Conservation (phyloP, 1,140 invertebrate species). For the Arion vulgaris region DNA sequence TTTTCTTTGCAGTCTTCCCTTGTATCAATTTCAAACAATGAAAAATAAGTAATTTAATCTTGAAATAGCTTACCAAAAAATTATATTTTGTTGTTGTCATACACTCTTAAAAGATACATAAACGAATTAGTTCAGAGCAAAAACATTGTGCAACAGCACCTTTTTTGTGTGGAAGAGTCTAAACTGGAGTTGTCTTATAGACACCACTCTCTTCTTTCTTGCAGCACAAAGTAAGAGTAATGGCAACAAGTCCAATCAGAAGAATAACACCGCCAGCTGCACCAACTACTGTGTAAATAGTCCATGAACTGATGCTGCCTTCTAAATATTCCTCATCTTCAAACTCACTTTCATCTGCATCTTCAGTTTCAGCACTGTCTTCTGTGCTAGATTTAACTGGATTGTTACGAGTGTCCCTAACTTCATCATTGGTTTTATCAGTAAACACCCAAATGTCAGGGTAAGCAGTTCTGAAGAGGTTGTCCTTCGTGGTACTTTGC, state of each 20-base stretch:
- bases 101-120: too few relatives aligned
- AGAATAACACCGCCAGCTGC: slow-evolving; percentile 60
- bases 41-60: too few relatives aligned
- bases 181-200: slow-evolving; percentile 61
- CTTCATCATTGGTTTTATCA: background rate
- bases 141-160: too few relatives aligned
- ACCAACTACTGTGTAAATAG: slow-evolving; percentile 62
- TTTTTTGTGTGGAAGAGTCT: background rate
- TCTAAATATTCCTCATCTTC: background rate
- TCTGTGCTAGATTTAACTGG: background rate
- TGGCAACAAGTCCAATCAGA: slow-evolving; percentile 58
- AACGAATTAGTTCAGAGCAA: too few relatives aligned
- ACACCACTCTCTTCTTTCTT: slow-evolving; percentile 44
- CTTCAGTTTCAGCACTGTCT: background rate
- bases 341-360: background rate
- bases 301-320: slow-evolving; percentile 52
- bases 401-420: background rate
- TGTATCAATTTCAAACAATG: too few relatives aligned
- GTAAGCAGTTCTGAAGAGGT: background rate
- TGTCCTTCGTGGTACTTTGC: background rate
- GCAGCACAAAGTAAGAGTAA: slow-evolving; percentile 58
- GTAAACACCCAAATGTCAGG: background rate
- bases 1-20: too few relatives aligned
- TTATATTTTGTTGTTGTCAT: too few relatives aligned
- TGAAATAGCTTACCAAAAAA: too few relatives aligned